Percentiles rank a stretch among this genome's conserved stretches.
Evolutionary conservation across 2,888 invertebrate species (phyloP).

Genomic region (Periphyllus acericola): DNA sequence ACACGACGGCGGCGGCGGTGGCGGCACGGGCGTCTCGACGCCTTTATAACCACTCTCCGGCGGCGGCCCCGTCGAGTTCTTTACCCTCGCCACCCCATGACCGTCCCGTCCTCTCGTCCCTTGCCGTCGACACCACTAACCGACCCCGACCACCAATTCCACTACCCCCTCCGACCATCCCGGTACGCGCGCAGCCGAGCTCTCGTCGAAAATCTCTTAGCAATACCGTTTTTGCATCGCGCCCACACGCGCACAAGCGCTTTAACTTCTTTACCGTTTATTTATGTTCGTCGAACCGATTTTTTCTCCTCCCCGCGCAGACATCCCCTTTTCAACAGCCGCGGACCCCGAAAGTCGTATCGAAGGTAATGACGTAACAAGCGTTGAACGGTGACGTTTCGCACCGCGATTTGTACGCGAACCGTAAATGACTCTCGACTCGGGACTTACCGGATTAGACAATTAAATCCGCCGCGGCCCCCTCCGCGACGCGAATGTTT

Average conservation of each 20-base stretch:
- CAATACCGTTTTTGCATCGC: slow-evolving; percentile 1
- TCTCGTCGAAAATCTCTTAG: background rate
- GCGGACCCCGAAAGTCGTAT: background rate
- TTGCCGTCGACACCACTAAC: too few relatives aligned
- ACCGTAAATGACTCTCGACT: slow-evolving; percentile 21
- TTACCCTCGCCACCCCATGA: background rate
- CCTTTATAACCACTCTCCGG: slow-evolving; percentile 34
- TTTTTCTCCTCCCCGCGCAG: background rate
- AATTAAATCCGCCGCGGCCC: background rate
- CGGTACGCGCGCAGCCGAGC: background rate
- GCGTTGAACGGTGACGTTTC: background rate
- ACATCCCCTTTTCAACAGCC: background rate
- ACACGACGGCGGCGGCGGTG: slow-evolving; percentile 50
- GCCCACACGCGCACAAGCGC: background rate
- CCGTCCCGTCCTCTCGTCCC: background rate
- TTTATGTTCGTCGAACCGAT: background rate
- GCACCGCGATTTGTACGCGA: background rate
- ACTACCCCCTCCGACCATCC: too few relatives aligned
- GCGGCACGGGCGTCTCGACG: slow-evolving; percentile 33
- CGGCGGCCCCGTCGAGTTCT: background rate
- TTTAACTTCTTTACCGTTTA: background rate
- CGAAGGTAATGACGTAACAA: background rate
- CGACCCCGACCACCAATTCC: too few relatives aligned
- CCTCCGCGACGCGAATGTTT: background rate
- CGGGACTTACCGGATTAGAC: background rate